These are phyloP conservation scores for Dermatemys mawii DNA, from an alignment of 2,113 vertebrate species.

Conservation along the genomic window DNA sequence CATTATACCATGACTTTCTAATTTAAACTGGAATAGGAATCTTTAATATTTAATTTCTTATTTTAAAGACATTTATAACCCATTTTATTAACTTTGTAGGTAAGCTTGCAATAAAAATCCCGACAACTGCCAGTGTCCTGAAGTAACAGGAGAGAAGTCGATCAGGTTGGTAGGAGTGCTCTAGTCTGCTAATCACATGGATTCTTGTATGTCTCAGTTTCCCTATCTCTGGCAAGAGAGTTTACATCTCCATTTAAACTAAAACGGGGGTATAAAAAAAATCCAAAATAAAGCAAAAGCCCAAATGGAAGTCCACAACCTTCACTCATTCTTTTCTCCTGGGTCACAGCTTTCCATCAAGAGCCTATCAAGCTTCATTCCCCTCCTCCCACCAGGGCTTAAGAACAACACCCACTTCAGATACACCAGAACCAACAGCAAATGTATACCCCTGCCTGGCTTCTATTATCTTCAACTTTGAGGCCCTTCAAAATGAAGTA, in stretches of 20 bases:
- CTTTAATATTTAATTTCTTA: slow-evolving; percentile 25
- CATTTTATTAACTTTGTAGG: slow-evolving; percentile 15
- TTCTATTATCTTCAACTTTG: background rate
- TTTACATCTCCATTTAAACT: background rate
- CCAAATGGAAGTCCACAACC: background rate
- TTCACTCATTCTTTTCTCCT: background rate
- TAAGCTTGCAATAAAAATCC: background rate
- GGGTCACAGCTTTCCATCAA: background rate
- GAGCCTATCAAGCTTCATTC: background rate
- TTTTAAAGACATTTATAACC: slow-evolving; percentile 13
- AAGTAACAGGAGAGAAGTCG: background rate
- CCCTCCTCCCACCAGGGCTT: background rate
- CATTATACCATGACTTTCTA: background rate
- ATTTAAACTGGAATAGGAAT: slow-evolving; percentile 27
- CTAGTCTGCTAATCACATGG: background rate
- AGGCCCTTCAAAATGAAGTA: background rate
- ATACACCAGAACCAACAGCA: background rate
- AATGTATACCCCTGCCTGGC: background rate
- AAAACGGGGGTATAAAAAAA: background rate
- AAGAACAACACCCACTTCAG: background rate
- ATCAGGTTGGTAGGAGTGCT: background rate
- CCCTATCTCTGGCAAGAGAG: background rate
- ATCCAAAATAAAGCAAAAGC: background rate
- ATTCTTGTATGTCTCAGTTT: background rate
- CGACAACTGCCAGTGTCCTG: background rate